A percentile compares a stretch with the other conserved stretches of the same genome.
Evolutionary conservation across 2,888 invertebrate genomes (phyloP).

Genomic region (Coelopa pilipes): DNA sequence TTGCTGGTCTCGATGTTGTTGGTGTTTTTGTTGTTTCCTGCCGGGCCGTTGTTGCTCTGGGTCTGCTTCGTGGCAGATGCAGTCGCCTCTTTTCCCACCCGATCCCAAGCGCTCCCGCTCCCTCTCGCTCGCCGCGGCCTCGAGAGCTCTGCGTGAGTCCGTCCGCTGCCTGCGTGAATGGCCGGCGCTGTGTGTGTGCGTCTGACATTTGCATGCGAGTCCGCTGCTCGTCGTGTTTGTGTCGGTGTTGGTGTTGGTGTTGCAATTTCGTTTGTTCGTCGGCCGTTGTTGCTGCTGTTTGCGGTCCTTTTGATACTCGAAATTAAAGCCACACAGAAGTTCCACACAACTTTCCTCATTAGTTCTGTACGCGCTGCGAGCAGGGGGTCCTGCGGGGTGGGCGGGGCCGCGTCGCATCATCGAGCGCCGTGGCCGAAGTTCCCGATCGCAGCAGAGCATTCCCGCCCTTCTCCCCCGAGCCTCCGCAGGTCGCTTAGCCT

Average conservation of each 20-base stretch:
- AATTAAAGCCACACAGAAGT: slow-evolving; percentile 42
- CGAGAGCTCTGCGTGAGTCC: background rate
- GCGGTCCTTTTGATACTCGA: slow-evolving; percentile 43
- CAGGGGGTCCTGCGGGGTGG: background rate
- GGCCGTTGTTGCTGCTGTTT: slow-evolving; percentile 29
- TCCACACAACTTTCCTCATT: slow-evolving; percentile 35
- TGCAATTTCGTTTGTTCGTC: no score
- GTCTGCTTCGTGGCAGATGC: no score
- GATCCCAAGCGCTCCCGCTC: no score
- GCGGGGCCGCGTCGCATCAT: no score
- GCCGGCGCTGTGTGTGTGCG: background rate
- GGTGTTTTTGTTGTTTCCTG: background rate
- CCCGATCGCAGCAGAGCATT: no score
- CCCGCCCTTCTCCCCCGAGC: no score
- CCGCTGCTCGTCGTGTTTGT: background rate
- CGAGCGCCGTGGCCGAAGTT: no score
- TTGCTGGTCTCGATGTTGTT: background rate
- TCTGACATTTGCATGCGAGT: background rate
- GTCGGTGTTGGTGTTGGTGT: slow-evolving; percentile 2
- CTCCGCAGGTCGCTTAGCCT: no score
- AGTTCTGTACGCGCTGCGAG: slow-evolving; percentile 4
- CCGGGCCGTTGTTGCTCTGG: background rate
- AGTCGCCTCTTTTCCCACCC: no score
- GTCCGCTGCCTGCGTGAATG: background rate
- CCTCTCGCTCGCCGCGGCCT: background rate